Base-by-base conservation (phyloP, 1,140 invertebrate species). In the Bombyx mandarina region DNA sequence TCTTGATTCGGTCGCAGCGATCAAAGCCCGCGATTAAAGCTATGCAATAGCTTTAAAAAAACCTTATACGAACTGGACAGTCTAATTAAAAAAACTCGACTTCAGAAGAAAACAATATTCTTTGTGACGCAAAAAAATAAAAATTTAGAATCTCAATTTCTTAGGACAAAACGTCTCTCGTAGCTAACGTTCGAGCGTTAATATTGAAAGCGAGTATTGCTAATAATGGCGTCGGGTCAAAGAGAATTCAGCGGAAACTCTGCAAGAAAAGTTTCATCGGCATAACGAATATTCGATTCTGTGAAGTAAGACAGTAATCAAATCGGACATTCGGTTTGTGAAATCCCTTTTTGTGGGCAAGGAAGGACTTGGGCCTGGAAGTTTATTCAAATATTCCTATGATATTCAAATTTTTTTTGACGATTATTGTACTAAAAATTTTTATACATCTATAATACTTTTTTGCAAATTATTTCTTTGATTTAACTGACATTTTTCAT, bases 241-340 rank as follows among this genome's bases (percentile, higher is more conserved):
- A 81, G 76, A 76, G 75, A 81, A 81, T 85, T 68, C 65, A 75
- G 69, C 67, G 67, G 63, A 67, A 82, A 82, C 71, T 84, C 77
- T 71, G 75, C 70, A 75, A 67, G 74, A 79, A 77, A 84, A 58
- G 82, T 54, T 84, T 82, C 75, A 81, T 80, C 78, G 79, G 77
- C 80, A 81, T 82, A 78, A 82, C 79, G 78, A 82, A 85, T 85
- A 85, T 85, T 85, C 75, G 82, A 81, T 84, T 78, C 78, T 71
- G 72, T 73, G 73, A 78, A 71, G 69, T 65, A 69, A 67, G 68
- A 60, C 58, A 68, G 79, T 80, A 84, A 79, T 80, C 77, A 77
- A 71, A 73, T 79, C 70, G 73, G 74, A 76, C 71, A 60, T 70
- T 72, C 65, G 61, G 60, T 35, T 3, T 54, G 67, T 71, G 72